These are phyloP conservation scores for Pedetes capensis DNA, from an alignment of 2,113 vertebrate species.

Conservation along the genomic window DNA sequence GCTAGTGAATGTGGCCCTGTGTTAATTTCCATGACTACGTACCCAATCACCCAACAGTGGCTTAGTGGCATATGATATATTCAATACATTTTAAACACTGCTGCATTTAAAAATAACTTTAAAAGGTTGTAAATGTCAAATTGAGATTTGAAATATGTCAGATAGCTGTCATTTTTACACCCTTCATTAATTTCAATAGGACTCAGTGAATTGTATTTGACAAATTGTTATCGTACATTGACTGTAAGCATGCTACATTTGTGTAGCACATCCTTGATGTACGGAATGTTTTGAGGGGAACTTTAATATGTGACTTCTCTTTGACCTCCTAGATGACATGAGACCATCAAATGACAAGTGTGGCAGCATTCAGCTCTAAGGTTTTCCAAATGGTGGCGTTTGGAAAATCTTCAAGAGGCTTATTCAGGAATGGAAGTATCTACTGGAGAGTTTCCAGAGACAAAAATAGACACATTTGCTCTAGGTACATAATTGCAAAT, in stretches of 20 bases:
- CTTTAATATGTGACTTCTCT: conserved; percentile 68
- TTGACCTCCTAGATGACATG: conserved; percentile 61
- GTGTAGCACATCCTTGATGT: conserved; percentile 46
- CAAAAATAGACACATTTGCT: conserved; percentile 40
- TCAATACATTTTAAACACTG: conserved; percentile 75
- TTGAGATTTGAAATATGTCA: conserved; percentile 78
- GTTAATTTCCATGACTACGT: conserved; percentile 67
- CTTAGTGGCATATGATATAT: conserved; percentile 59
- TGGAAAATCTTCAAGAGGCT: conserved; percentile 58
- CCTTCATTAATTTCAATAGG: conserved; percentile 80
- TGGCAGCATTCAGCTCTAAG: conserved; percentile 57
- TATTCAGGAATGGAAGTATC: conserved; percentile 53
- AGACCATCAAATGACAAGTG: conserved; percentile 67
- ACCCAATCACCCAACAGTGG: conserved; percentile 49
- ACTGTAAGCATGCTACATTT: conserved; percentile 55
- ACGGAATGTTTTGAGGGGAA: conserved; percentile 60
- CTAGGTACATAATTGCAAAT: conserved; percentile 36
- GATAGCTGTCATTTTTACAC: conserved; percentile 79
- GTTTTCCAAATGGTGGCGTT: conserved; percentile 55
- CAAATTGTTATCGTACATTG: conserved; percentile 74
- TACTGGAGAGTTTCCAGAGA: conserved; percentile 29
- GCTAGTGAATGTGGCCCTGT: conserved; percentile 18
- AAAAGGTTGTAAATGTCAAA: conserved; percentile 79
- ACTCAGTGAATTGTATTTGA: conserved; percentile 77
- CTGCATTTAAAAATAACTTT: conserved; percentile 79